Percentiles rank a stretch among this genome's conserved stretches.
Conservation (phyloP, 2,797 vertebrate species). For the Hipposideros larvatus region DNA sequence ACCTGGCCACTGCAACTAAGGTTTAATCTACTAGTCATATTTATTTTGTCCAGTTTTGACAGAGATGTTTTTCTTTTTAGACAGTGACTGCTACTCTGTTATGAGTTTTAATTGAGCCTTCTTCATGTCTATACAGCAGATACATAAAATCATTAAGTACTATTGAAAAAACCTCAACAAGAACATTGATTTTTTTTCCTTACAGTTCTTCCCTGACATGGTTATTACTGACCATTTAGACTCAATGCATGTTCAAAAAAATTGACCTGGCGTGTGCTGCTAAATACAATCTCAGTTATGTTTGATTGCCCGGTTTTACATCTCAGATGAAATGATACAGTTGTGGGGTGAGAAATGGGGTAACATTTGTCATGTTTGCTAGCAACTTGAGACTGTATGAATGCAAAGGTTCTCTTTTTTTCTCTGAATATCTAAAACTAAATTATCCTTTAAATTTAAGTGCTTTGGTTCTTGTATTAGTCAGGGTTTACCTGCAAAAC, state of each 20-base stretch:
- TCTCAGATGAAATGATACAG: slow-evolving; percentile 19
- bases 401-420: neutral
- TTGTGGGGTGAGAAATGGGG: neutral
- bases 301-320: neutral
- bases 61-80: neutral
- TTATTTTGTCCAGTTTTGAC: neutral
- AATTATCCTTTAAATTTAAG: slow-evolving; percentile 9
- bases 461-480: neutral
- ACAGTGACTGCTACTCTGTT: neutral
- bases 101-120: slow-evolving; percentile 62
- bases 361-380: neutral
- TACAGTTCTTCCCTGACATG: slow-evolving; percentile 33
- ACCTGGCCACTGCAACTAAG: neutral
- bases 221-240: slow-evolving; percentile 61
- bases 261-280: neutral
- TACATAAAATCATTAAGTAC: slow-evolving; percentile 61
- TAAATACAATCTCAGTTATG: slow-evolving; percentile 33
- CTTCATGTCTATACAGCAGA: neutral
- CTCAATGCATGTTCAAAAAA: slow-evolving; percentile 46
- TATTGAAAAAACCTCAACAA: slow-evolving; percentile 62
- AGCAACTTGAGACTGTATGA: neutral
- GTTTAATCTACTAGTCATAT: neutral
- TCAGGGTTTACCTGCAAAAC: neutral
- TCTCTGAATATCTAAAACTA: neutral
- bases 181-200: slow-evolving; percentile 59